These are phyloP conservation scores for Sphaerophoria rueppellii DNA, from an alignment of 2,888 invertebrate species.

Conservation along the genomic window DNA sequence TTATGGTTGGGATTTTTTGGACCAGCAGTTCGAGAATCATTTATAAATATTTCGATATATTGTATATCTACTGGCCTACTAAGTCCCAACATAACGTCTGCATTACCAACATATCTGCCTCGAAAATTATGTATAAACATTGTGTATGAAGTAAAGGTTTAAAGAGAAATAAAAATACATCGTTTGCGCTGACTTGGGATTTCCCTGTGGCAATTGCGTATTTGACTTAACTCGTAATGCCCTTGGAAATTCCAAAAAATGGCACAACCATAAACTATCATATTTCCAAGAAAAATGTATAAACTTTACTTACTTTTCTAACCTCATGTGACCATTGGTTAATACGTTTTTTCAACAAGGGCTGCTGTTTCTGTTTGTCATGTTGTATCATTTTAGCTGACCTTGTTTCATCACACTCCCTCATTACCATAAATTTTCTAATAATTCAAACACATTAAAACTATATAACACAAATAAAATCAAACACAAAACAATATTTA, in stretches of 20 bases:
- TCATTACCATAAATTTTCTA: constrained; percentile 61
- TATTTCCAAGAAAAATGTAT: constrained; percentile 12
- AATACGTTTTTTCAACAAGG: constrained; percentile 73
- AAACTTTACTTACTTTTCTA: constrained; percentile 63
- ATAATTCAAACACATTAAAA: constrained; percentile 22
- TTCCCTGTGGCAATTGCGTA: constrained; percentile 78
- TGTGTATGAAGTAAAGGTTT: not conserved
- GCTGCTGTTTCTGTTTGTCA: constrained; percentile 55
- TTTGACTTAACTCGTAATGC: constrained; percentile 76
- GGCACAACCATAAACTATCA: constrained; percentile 76
- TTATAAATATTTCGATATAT: constrained; percentile 52
- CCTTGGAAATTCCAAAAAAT: constrained; percentile 80
- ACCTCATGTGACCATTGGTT: constrained; percentile 75
- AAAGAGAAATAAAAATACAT: constrained; percentile 26
- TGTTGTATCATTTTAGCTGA: constrained; percentile 59
- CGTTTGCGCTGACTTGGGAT: constrained; percentile 78
- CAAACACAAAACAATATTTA: constrained; percentile 1
- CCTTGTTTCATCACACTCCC: constrained; percentile 54
- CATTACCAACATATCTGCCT: constrained; percentile 74
- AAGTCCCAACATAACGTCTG: constrained; percentile 82
- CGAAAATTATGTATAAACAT: not conserved
- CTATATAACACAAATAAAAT: not conserved
- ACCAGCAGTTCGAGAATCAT: constrained; percentile 80
- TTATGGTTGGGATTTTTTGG: constrained; percentile 83
- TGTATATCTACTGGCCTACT: constrained; percentile 82